These are phyloP conservation scores for Trematocara marginatum DNA, from an alignment of 2,113 vertebrate species.

Conservation along the genomic window DNA sequence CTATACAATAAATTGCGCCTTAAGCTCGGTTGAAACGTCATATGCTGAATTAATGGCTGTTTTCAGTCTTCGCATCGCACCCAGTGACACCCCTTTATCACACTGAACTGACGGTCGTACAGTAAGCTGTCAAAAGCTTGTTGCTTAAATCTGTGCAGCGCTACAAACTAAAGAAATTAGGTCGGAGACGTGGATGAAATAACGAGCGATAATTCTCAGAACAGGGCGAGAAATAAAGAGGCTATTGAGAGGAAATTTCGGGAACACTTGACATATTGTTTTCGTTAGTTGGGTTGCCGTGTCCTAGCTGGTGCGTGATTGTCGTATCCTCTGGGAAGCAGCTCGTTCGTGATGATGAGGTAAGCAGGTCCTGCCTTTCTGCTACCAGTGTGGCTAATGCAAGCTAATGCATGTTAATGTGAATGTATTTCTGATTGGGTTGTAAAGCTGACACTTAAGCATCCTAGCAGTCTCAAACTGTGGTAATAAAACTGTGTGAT, in stretches of 20 bases:
- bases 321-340: constrained; percentile 40
- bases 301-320: constrained; percentile 43
- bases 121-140: constrained; percentile 77
- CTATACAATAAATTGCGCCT: accelerated
- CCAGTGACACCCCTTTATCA: background rate
- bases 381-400: constrained; percentile 31
- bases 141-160: constrained; percentile 69
- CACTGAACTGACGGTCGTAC: constrained; percentile 38
- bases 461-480: background rate
- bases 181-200: background rate
- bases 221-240: background rate
- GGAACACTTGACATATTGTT: constrained; percentile 41
- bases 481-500: background rate
- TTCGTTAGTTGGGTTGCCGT: constrained; percentile 27
- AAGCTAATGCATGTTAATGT: background rate
- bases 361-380: constrained; percentile 57
- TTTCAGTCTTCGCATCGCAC: background rate
- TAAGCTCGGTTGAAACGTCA: accelerated
- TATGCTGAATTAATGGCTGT: background rate
- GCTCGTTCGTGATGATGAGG: constrained; percentile 64
- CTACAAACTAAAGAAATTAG: constrained; percentile 45
- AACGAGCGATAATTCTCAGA: background rate
- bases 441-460: background rate
- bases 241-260: background rate
- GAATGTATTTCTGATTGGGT: background rate